Percentiles rank a stretch among this genome's conserved stretches.
These are phyloP conservation scores for Torymus tubicola DNA, from an alignment of 2,888 invertebrate species.

Conservation along the genomic window DNA sequence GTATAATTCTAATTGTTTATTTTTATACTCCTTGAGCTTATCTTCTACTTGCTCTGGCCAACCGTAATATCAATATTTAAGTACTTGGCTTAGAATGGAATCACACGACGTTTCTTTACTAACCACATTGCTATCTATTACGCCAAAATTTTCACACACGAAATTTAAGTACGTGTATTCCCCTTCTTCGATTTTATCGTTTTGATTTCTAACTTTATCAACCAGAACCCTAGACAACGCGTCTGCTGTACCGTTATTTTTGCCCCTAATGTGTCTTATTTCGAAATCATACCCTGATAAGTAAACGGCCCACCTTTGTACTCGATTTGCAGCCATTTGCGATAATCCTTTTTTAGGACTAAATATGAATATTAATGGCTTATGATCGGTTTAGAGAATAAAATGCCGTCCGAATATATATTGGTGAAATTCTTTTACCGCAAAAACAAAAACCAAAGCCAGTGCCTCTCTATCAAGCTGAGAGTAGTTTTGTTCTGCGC, in stretches of 20 bases:
- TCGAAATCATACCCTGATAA: constrained; percentile 66
- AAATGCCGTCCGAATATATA: constrained; percentile 19
- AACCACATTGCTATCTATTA: constrained; percentile 23
- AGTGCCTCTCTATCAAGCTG: constrained; percentile 48
- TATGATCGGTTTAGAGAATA: constrained; percentile 49
- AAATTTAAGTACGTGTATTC: constrained; percentile 51
- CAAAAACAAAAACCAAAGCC: constrained; percentile 52
- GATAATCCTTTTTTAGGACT: constrained; percentile 59
- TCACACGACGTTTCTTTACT: neutral
- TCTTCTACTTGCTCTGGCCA: constrained; percentile 12
- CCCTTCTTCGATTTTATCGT: neutral
- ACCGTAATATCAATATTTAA: neutral
- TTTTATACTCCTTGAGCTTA: neutral
- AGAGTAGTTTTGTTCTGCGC: constrained; percentile 38
- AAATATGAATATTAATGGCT: constrained; percentile 67
- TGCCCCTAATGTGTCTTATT: constrained; percentile 49
- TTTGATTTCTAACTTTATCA: neutral
- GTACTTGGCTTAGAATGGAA: neutral
- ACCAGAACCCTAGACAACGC: constrained; percentile 52
- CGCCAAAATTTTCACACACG: constrained; percentile 31
- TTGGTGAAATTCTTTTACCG: neutral
- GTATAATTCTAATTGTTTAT: no score
- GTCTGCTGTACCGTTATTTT: constrained; percentile 58
- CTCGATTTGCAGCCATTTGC: constrained; percentile 62
- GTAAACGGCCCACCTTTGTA: constrained; percentile 45